Percentiles rank a stretch among this genome's conserved stretches.
Evolutionary conservation across 2,888 invertebrate genomes (phyloP).

Genomic region (Orgyia antiqua): DNA sequence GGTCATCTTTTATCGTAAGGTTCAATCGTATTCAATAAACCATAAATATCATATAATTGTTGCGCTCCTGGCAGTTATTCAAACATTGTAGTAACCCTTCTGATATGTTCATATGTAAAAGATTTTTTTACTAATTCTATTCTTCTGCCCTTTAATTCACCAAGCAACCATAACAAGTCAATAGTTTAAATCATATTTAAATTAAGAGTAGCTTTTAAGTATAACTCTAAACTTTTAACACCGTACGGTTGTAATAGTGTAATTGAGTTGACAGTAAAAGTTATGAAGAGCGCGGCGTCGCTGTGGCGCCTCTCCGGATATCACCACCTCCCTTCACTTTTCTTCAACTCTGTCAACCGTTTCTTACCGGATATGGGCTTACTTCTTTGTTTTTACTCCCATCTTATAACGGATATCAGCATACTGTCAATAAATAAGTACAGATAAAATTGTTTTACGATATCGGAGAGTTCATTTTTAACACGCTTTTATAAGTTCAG

Average conservation of each 20-base stretch:
- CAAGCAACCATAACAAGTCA: background rate
- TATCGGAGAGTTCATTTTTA: no score
- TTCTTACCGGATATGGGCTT: no score
- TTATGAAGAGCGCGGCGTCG: slow-evolving; percentile 65
- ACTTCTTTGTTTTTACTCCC: no score
- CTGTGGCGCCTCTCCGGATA: slow-evolving; percentile 63
- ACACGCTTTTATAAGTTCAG: no score
- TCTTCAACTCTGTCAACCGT: slow-evolving; percentile 39
- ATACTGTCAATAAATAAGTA: slow-evolving; percentile 41
- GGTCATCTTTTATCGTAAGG: no score
- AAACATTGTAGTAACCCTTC: no score
- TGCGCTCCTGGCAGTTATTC: no score
- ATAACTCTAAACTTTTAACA: slow-evolving; percentile 24
- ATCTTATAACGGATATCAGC: slow-evolving; percentile 44
- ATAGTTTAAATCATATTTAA: slow-evolving; percentile 16
- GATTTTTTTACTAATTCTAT: background rate
- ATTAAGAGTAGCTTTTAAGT: slow-evolving; percentile 14
- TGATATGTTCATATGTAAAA: background rate
- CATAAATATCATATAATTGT: no score
- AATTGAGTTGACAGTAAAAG: slow-evolving; percentile 70
- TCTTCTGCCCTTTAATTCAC: background rate
- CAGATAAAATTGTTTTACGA: no score
- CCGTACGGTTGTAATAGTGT: slow-evolving; percentile 46
- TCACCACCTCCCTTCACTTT: slow-evolving; percentile 47
- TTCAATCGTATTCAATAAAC: no score